Evolutionary conservation across 2,888 invertebrate species (phyloP).

Genomic region (Synanthedon vespiformis): DNA sequence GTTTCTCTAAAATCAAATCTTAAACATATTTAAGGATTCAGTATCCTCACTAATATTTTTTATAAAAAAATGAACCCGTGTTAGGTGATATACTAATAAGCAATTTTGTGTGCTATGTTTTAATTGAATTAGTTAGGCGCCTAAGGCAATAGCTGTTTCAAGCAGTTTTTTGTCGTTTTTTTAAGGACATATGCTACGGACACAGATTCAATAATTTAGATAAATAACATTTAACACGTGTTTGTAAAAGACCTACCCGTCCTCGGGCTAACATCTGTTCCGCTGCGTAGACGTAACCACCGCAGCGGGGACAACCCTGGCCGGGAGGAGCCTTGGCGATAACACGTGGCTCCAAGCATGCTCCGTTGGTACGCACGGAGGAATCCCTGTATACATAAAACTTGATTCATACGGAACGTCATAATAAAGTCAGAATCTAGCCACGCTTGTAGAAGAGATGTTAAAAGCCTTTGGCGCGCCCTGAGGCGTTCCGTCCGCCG

Average conservation of each 20-base stretch:
- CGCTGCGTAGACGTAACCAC: constrained; percentile 90
- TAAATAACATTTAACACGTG: too few species aligned
- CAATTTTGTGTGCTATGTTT: too few species aligned
- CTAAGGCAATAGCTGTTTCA: background rate
- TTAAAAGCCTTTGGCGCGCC: constrained; percentile 57
- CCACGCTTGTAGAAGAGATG: constrained; percentile 59
- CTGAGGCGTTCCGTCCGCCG: constrained; percentile 38
- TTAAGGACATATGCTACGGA: too few species aligned
- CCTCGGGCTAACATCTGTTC: constrained; percentile 93
- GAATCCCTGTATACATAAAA: constrained; percentile 36
- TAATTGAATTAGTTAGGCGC: too few species aligned
- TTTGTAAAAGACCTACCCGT: constrained; percentile 74
- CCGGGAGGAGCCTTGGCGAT: constrained; percentile 88
- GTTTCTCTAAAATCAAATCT: too few species aligned
- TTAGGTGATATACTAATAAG: too few species aligned
- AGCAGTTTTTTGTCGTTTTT: background rate
- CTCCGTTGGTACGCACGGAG: constrained; percentile 68
- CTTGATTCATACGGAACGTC: constrained; percentile 10
- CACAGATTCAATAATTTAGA: too few species aligned
- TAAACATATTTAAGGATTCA: too few species aligned
- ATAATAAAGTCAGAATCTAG: constrained; percentile 20
- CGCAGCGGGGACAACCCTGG: constrained; percentile 89
- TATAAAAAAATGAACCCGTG: too few species aligned
- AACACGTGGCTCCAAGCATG: constrained; percentile 76
- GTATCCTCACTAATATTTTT: too few species aligned